Conservation (phyloP, 2,797 vertebrate genomes). For the Aldrovandia affinis region DNA sequence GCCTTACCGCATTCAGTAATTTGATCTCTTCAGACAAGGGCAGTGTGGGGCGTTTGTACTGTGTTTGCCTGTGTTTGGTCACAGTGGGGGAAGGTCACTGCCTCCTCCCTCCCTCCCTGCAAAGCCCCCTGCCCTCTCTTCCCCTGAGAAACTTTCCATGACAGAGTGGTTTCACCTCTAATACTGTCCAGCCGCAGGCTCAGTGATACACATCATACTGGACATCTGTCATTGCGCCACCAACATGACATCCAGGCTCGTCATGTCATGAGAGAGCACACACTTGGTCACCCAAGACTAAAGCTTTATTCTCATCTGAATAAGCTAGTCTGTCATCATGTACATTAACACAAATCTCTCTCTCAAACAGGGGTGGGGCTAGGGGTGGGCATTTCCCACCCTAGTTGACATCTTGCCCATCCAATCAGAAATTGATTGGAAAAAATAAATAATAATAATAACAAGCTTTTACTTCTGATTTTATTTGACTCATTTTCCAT, state of each 20-base stretch:
- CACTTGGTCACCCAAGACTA: conserved; percentile 69
- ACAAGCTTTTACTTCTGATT: no score
- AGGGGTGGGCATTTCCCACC: no score
- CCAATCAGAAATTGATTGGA: no score
- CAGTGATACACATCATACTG: background rate
- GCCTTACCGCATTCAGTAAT: conserved; percentile 42
- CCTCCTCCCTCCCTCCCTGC: conserved; percentile 24
- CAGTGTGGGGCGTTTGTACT: background rate
- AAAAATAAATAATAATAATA: no score
- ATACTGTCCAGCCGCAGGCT: conserved; percentile 52
- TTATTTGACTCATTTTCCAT: no score
- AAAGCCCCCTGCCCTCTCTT: background rate
- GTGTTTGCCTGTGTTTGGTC: conserved; percentile 52
- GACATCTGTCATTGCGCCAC: conserved; percentile 7
- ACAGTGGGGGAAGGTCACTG: conserved; percentile 58
- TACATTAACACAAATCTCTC: background rate
- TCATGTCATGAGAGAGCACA: background rate
- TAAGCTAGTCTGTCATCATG: background rate
- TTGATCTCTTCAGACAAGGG: conserved; percentile 42
- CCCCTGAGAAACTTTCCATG: conserved; percentile 63
- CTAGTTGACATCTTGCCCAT: background rate
- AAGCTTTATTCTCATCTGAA: conserved; percentile 69
- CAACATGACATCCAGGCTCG: background rate
- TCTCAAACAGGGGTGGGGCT: no score
- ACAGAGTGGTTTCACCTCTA: conserved; percentile 56